Conservation (phyloP, 2,113 vertebrate genomes). For the Xenopus tropicalis region DNA sequence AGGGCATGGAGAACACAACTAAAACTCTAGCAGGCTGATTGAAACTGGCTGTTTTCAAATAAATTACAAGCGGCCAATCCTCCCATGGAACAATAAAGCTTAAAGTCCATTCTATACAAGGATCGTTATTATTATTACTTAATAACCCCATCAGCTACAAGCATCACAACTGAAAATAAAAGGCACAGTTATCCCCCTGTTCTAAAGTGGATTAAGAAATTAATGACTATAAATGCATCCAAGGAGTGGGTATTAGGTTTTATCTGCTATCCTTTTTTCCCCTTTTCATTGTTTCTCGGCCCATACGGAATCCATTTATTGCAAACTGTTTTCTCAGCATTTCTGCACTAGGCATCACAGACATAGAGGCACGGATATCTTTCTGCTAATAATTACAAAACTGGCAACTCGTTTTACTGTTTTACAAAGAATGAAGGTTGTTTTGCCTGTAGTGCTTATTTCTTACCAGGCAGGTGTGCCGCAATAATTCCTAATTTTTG, state of each 20-base stretch:
- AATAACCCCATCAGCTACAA: too few relatives aligned
- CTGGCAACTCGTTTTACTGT: slow-evolving; percentile 35
- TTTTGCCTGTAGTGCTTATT: slow-evolving; percentile 41
- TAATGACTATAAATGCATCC: slow-evolving; percentile 16
- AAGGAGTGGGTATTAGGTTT: slow-evolving; percentile 22
- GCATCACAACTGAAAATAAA: too few relatives aligned
- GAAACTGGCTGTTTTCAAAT: too few relatives aligned
- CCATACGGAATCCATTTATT: slow-evolving; percentile 43
- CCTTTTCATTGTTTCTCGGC: slow-evolving; percentile 9
- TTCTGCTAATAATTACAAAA: slow-evolving; percentile 45
- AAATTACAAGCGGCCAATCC: too few relatives aligned
- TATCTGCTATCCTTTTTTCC: background rate
- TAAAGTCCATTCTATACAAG: too few relatives aligned
- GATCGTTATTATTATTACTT: too few relatives aligned
- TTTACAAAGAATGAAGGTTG: slow-evolving; percentile 30
- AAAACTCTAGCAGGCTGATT: too few relatives aligned
- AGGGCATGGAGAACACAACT: too few relatives aligned
- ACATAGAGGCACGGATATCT: slow-evolving; percentile 39
- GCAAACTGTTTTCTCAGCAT: slow-evolving; percentile 35
- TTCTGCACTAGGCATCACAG: slow-evolving; percentile 38
- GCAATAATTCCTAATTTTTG: slow-evolving; percentile 29
- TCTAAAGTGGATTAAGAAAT: slow-evolving; percentile 3
- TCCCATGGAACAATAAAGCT: too few relatives aligned
- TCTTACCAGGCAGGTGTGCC: slow-evolving; percentile 40
- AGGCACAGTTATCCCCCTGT: too few relatives aligned